phyloP scores from a whole-genome alignment of 1,140 invertebrate genomes.

The Eulimnadia texana region DNA sequence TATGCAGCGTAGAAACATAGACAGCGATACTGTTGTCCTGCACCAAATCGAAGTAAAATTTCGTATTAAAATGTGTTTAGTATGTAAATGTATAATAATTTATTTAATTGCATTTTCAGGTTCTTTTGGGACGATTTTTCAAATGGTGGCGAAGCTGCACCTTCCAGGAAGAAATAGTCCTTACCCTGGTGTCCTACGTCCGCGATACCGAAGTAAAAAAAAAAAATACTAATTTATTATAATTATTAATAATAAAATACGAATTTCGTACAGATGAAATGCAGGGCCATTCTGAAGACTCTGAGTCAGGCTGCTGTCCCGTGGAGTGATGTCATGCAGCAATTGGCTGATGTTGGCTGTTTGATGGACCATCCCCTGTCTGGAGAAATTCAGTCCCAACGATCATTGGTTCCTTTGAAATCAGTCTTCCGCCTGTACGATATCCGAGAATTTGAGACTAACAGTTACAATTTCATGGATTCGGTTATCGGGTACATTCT shows the following conservation, averaged over 20 bases:
- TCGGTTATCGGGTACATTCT: slow-evolving; percentile 2
- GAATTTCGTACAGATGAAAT: background rate
- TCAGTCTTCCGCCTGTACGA: slow-evolving; percentile 4
- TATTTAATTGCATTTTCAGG: background rate
- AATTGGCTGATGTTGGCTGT: background rate
- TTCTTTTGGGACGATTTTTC: background rate
- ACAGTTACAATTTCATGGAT: background rate
- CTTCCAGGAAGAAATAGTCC: slow-evolving; percentile 1
- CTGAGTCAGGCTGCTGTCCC: slow-evolving; percentile 3
- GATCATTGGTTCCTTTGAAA: slow-evolving; percentile 1
- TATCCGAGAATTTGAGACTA: background rate
- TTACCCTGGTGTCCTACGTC: background rate
- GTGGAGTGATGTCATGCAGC: background rate
- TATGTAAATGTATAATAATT: background rate
- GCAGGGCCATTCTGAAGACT: background rate
- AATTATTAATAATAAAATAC: background rate
- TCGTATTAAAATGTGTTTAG: background rate
- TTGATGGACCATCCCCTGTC: background rate
- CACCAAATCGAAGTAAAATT: background rate
- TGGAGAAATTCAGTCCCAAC: background rate
- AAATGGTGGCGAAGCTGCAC: slow-evolving; percentile 5
- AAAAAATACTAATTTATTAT: background rate
- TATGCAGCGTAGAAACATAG: background rate
- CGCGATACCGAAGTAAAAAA: background rate
- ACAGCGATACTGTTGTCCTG: background rate